Base-by-base conservation (phyloP, 2,113 vertebrate species). In the Perccottus glenii region DNA sequence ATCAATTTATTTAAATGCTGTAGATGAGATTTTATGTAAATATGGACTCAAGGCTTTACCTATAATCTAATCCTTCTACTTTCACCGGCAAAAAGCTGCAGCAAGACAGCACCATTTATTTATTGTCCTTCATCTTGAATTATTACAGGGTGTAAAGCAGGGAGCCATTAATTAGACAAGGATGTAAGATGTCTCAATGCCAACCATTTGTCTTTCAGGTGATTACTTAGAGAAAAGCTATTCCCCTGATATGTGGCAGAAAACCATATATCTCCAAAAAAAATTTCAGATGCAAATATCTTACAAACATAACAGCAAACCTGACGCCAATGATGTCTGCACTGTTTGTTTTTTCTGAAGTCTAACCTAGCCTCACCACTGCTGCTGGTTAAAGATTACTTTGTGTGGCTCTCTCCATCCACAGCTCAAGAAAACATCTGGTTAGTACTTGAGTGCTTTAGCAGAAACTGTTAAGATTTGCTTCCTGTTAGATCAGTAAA, bases 121-220 rank as follows among this genome's bases (percentile, higher is more conserved):
- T 82, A 70, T 82, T 85, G 84, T 81, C 78, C 74, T 71, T 87
- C 85, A 80, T 80, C 12, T 16, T 86, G 82, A 87, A 72, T 86
- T 86, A 89, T 89, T 83, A 78, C 61, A 70, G 19, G 56, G 72
- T 56, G 61, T 71, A 16, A 38, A 70, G 65, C 50, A 73, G 43
- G 75, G 69, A 75, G 44, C 49, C 77, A 82, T 86, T 86, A 78
- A 87, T 87, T 87, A 85, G 80, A 83, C 75, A 80, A 60, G 87
- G 73, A 85, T 80, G 77, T 89, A 84, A 82, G 78, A 87, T 83
- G 78, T 83, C 76, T 87, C 78, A 75, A 82, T 77, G 80, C 84
- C 84, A 82, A 69, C 80, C 74, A 86, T 89, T 86, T 83, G 82
- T 89, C 85, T 86, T 78, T 57, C 69, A 65, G 85, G 77, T 83